phyloP scores from a whole-genome alignment of 2,113 vertebrate genomes.

The Cavia aperea region DNA sequence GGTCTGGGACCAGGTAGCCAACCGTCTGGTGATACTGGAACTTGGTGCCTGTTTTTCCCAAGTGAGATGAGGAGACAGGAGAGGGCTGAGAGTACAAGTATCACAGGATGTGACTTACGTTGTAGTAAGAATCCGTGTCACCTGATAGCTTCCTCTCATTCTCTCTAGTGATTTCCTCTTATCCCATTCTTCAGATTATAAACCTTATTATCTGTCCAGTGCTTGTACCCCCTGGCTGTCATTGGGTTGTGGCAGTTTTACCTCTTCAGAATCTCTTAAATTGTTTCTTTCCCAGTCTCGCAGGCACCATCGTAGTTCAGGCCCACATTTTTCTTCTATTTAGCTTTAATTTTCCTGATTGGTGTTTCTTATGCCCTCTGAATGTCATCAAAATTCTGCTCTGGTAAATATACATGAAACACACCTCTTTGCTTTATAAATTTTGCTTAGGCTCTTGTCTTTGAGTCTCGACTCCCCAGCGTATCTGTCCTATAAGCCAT shows the following conservation, averaged over 20 bases:
- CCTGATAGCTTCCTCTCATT: neutral
- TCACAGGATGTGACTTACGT: neutral
- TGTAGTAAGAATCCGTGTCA: neutral
- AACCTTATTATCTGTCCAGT: neutral
- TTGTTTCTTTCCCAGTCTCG: neutral
- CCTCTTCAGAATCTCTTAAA: neutral
- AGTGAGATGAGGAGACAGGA: neutral
- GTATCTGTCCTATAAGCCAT: neutral
- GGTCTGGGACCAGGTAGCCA: neutral
- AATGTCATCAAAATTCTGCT: neutral
- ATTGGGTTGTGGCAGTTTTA: neutral
- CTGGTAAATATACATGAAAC: neutral
- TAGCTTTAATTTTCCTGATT: neutral
- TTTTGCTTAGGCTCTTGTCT: neutral
- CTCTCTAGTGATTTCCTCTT: neutral
- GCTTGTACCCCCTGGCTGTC: neutral
- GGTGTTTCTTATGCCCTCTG: neutral
- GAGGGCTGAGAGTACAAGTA: neutral
- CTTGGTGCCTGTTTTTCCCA: neutral
- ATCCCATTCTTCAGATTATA: neutral
- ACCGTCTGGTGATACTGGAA: rapidly evolving
- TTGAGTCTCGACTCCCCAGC: neutral
- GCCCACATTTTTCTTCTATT: neutral
- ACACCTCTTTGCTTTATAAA: neutral
- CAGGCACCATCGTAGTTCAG: rapidly evolving